Evolutionary conservation across 2,888 invertebrate genomes (phyloP), one percentile per base, ranked within the genome.

Genomic region (Esperia sulphurella): DNA sequence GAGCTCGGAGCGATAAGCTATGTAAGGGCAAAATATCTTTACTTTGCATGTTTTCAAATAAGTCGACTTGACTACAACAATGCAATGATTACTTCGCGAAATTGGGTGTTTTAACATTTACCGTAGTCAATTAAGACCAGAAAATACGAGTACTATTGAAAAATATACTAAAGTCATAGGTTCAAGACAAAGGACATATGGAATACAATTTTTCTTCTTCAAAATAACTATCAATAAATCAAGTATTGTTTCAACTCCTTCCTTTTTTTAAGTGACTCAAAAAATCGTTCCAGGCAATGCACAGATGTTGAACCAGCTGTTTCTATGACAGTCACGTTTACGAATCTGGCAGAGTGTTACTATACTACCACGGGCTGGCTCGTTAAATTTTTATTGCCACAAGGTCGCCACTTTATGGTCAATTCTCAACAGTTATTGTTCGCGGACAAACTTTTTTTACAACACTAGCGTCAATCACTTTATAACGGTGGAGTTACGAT

Each of bases 321-420:
- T 81, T 74, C 86, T 84, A 88, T 83, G 86, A 81, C 75, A 79
- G 83, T 85, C 87, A 87, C 87, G 87, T 86, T 62, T 70, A 70
- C 68, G 68, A 79, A 79, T 80, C 82, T 75, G 75, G 75, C 79
- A 69, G 73, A 75, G 71, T 81, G 79, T 75, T 82, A 82, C 75
- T 77, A 77, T 62, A 69, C 67, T 65, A 75, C 70, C 65, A 75
- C 68, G 75, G 77, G 75, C 75, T 71, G 69, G 78, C 82, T 89
- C 87, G 90, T 90, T 90, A 90, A 90, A 89, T 85, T 90, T 90
- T 90, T 90, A 90, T 89, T 79, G 79, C 89, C 82, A 62, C 90
- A 90, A 90, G 90, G 90, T 90, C 90, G 86, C 74, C 82, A 75
- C 76, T 90, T 90, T 90, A 90, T 89, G 90, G 89, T 88, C 89